Evolutionary conservation across 2,888 invertebrate genomes (phyloP).

Genomic region (Orchesella flavescens): DNA sequence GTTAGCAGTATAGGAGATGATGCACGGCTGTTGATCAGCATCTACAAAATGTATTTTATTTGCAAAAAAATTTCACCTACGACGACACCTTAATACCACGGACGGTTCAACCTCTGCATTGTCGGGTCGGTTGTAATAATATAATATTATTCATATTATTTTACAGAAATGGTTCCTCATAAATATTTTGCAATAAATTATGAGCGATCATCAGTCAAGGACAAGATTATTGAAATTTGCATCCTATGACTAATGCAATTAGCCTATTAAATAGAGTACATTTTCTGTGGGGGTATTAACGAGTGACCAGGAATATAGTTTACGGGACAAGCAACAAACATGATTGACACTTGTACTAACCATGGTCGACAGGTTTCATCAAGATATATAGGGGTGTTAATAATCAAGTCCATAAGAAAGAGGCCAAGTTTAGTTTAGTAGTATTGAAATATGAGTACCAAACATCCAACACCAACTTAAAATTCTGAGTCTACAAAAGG

Average conservation of each 20-base stretch:
- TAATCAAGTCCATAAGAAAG: slow-evolving; percentile 19
- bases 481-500: too few species aligned
- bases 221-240: slow-evolving; percentile 46
- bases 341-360: slow-evolving; percentile 55
- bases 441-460: not conserved
- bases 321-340: not conserved
- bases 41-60: too few species aligned
- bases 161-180: not conserved
- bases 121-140: too few species aligned
- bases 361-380: slow-evolving; percentile 46
- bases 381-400: slow-evolving; percentile 46
- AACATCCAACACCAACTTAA: too few species aligned
- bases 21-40: not conserved
- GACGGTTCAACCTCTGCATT: too few species aligned
- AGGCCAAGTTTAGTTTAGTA: slow-evolving; percentile 41
- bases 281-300: not conserved
- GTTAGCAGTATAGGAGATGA: too few species aligned
- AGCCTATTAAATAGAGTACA: slow-evolving; percentile 38
- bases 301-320: not conserved
- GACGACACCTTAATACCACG: too few species aligned
- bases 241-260: slow-evolving; percentile 41
- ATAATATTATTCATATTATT: too few species aligned
- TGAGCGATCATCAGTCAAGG: slow-evolving; percentile 41
- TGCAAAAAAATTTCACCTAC: too few species aligned
- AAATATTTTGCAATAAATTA: slow-evolving; percentile 42